A percentile compares a stretch with the other conserved stretches of the same genome.
Conservation (phyloP, 2,888 invertebrate species). For the Thysanoteuthis rhombus region DNA sequence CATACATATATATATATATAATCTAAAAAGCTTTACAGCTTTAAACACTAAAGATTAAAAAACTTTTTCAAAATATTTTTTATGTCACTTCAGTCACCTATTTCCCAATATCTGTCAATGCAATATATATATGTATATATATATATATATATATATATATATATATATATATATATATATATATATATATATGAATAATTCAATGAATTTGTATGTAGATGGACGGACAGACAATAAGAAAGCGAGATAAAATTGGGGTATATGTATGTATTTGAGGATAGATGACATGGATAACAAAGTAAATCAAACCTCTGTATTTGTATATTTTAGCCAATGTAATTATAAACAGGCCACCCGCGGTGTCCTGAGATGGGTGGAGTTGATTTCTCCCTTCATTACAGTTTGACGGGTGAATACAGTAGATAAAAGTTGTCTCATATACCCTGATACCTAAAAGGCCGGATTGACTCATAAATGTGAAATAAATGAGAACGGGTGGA, state of each 20-base stretch:
- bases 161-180: not conserved
- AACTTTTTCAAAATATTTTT: too few relatives aligned
- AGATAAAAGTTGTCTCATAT: not conserved
- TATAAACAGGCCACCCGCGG: not conserved
- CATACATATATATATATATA: too few relatives aligned
- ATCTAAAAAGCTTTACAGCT: too few relatives aligned
- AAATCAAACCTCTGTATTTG: not conserved
- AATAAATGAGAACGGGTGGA: too few relatives aligned
- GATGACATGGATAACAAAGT: not conserved
- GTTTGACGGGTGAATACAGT: not conserved
- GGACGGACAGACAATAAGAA: not conserved
- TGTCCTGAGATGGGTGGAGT: not conserved
- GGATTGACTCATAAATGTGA: not conserved
- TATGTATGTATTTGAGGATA: not conserved
- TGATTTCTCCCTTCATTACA: not conserved
- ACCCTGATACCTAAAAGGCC: not conserved
- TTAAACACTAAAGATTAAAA: too few relatives aligned
- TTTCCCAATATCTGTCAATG: not conserved
- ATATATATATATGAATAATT: not conserved
- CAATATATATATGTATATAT: not conserved
- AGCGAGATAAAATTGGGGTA: too few relatives aligned
- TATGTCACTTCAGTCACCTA: too few relatives aligned
- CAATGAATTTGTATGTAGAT: not conserved
- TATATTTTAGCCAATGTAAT: not conserved
- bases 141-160: conserved; percentile 12